Percentiles rank a stretch among this genome's conserved stretches.
phyloP scores from a whole-genome alignment of 2,888 invertebrate genomes.

The Limnephilus marmoratus region DNA sequence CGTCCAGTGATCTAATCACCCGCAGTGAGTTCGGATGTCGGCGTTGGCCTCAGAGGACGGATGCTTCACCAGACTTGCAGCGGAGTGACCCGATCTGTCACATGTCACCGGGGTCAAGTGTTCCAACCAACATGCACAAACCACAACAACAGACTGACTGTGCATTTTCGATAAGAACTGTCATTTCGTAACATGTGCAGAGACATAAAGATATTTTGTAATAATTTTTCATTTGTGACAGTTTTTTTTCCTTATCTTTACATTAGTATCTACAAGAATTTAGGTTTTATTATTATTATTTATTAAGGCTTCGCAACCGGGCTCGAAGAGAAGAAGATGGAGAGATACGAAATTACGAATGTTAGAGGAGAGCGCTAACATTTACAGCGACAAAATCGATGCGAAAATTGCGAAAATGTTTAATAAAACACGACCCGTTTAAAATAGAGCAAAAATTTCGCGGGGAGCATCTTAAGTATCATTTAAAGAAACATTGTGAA shows the following conservation, averaged over 20 bases:
- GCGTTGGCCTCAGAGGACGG: neutral
- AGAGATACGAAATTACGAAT: too few species aligned
- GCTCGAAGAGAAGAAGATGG: too few species aligned
- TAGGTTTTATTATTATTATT: too few species aligned
- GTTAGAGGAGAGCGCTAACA: too few species aligned
- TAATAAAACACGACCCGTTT: too few species aligned
- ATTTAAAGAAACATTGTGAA: too few species aligned
- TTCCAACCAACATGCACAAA: conserved; percentile 15
- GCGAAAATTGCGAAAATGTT: too few species aligned
- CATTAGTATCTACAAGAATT: too few species aligned
- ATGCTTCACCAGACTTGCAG: neutral
- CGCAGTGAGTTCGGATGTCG: conserved; percentile 13
- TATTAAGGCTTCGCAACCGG: too few species aligned
- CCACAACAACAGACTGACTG: neutral
- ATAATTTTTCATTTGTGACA: neutral
- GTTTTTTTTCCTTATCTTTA: neutral
- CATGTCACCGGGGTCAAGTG: conserved; percentile 7
- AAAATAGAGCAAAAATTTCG: too few species aligned
- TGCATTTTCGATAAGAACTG: neutral
- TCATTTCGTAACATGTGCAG: neutral
- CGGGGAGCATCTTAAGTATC: too few species aligned
- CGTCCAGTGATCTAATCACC: conserved; percentile 2
- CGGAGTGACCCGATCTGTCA: conserved; percentile 11
- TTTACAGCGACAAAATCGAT: too few species aligned
- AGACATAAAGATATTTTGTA: neutral